These are phyloP conservation scores for Apostichopus japonicus DNA, from an alignment of 35 echinoderm and acorn worm species.

Conservation along the genomic window DNA sequence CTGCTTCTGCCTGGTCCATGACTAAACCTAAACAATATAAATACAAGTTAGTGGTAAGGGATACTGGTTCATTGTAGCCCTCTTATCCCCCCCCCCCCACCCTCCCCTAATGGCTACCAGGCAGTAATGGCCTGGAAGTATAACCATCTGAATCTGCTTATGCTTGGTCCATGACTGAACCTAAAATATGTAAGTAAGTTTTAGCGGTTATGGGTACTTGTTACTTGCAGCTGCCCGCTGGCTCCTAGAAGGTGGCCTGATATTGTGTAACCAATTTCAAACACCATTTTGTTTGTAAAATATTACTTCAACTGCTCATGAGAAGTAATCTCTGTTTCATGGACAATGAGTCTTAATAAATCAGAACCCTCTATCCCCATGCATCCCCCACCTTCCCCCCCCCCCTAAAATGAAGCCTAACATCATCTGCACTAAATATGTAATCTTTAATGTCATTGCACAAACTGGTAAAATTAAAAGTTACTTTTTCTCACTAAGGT, in stretches of 20 bases:
- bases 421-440: too few species aligned
- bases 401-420: conserved; percentile 54
- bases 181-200: conserved; percentile 11
- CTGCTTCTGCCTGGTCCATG: conserved; percentile 83
- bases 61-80: conserved; percentile 92
- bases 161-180: conserved; percentile 73
- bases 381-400: too few species aligned
- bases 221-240: conserved; percentile 67
- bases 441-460: too few species aligned
- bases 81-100: too few species aligned
- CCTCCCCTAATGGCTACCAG: conserved; percentile 92
- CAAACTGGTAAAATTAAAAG: too few species aligned
- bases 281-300: too few species aligned
- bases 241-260: conserved; percentile 65
- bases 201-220: conserved; percentile 81
- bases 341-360: conserved; percentile 4
- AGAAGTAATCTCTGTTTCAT: conserved; percentile 72
- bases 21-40: conserved; percentile 40
- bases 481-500: too few species aligned
- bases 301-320: too few species aligned
- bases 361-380: background rate
- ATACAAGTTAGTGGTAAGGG: conserved; percentile 69
- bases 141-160: conserved; percentile 86
- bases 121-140: conserved; percentile 91
- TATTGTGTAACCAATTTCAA: conserved; percentile 35